Evolutionary conservation across 37 sponge, comb jelly and placozoan genomes (phyloP), one percentile per base, ranked within the genome.

Genomic region (Diacarnus erythraeanus): DNA sequence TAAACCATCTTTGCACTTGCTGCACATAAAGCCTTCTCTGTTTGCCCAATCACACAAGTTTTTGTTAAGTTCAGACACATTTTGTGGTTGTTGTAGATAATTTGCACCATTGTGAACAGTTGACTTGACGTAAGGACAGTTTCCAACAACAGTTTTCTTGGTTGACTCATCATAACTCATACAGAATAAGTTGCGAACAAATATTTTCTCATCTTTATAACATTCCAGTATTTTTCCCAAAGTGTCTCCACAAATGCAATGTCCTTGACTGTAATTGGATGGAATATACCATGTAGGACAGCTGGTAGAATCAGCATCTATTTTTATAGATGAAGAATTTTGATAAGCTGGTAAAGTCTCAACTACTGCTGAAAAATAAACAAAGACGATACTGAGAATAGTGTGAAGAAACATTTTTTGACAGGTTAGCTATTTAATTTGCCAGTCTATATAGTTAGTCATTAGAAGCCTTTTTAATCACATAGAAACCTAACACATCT

Each of bases 1-100:
- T 47, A 85, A 71, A 18, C 54, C 40, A 0, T 31, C 44, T 43
- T 33, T 31, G 42, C 91, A 90, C 27, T 71, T 27, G 25, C 91
- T 83, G 42, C 91, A 91, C 54, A 91, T 21, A 8, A 65, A 63
- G 0, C 78, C 82, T 23, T 23, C 44, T 37, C 91, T 41, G 47
- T 85, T 81, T 33, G 40, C 60, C 38, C 69, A 27, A 6, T 60
- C 69, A 67, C 87, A 87, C 15, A 80, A 23, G 6, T 22, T 2
- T 4, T 38, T 26, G 29, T 38, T 37, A 8, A 59, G 25, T 5
- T n/a, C 4, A 2, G 73, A 72, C 26, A 12, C 54, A 47, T 44
- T 47, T 44, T 72, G 25, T 31, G 54, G 30, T 51, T 51, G 73
- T 30, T 47, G 17, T 0, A 44, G 25, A n/a, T 26, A 72, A 18